phyloP scores from a whole-genome alignment of 2,888 invertebrate genomes.

The Aleiodes leptofemur region DNA sequence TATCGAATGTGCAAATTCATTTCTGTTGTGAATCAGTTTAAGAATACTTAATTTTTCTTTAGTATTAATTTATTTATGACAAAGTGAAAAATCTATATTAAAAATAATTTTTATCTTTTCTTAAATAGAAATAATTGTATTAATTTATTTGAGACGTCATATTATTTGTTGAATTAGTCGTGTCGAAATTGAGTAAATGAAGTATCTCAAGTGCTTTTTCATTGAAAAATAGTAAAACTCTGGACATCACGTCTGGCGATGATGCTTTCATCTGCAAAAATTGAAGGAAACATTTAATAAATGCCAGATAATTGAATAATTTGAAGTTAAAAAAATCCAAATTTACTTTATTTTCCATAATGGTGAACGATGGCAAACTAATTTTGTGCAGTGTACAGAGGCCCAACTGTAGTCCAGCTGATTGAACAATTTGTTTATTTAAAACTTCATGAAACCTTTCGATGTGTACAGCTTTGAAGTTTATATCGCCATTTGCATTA shows the following conservation, averaged over 20 bases:
- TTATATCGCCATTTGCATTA: constrained; percentile 41
- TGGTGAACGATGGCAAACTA: constrained; percentile 62
- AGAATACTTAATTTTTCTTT: too few species aligned
- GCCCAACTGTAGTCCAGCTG: constrained; percentile 63
- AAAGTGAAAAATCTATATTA: constrained; percentile 38
- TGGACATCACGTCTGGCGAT: constrained; percentile 61
- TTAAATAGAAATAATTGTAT: not conserved
- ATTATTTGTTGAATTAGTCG: constrained; percentile 44
- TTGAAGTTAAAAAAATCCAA: not conserved
- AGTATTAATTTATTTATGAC: too few species aligned
- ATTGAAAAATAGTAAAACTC: constrained; percentile 66
- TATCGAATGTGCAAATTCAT: not conserved
- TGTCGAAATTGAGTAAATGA: constrained; percentile 58
- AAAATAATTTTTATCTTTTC: not conserved
- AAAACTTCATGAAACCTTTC: constrained; percentile 63
- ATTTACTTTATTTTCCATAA: constrained; percentile 65
- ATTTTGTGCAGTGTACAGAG: constrained; percentile 64
- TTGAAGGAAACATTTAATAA: constrained; percentile 5
- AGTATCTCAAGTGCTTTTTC: constrained; percentile 65
- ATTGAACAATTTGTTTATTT: constrained; percentile 58
- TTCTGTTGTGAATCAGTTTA: not conserved
- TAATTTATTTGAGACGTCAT: not conserved
- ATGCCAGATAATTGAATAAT: constrained; percentile 2
- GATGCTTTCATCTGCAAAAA: constrained; percentile 65
- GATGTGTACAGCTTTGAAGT: constrained; percentile 58